Base-by-base conservation (phyloP, 1,140 invertebrate species). In the Antheraea mylitta region DNA sequence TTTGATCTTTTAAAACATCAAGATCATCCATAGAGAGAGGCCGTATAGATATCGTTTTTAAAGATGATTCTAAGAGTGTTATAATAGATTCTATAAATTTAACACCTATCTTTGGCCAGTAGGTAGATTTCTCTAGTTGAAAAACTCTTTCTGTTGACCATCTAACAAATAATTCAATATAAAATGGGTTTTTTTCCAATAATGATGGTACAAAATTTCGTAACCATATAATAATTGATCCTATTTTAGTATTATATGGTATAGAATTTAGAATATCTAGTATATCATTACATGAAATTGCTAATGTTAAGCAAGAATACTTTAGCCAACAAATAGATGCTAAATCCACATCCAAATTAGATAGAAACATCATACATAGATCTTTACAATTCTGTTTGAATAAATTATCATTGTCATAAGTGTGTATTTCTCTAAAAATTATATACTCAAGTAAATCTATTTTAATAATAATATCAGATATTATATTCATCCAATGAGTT, bases 51-150 rank as follows among this genome's bases (percentile, higher is more conserved):
- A 90, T 83, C 37, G 77, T 85, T 79, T 89, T 90, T n/a, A 86
- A 62, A 22, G 88, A 90, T 22, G 58, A 75, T 80, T 90, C 85
- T 37, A 92, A 75, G 60, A 90, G 82, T 58, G 69, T 71, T 64
- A 81, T 77, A 36, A 92, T 82, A 67, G 86, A 81, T 69, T 86
- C 80, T 71, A 90, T 84, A 75, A 90, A 89, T 78, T 89, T 92
- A 48, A 90, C 67, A 53, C 85, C 88, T 69, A 92, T 89, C 78
- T 92, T 90, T 37, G 90, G 90, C 90, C 90, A 92, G 76, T 89
- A 92, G 64, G 77, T 53, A 59, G 90, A 92, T 67, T 90, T 82
- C 71, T 92, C 88, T 30, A 92, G 76, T 53, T 73, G 67, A 74
- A 92, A 90, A 64, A 92, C 81, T 72, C 90, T 86, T 65, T 88